Conservation (phyloP, 2,797 vertebrate species). For the Astyanax mexicanus region DNA sequence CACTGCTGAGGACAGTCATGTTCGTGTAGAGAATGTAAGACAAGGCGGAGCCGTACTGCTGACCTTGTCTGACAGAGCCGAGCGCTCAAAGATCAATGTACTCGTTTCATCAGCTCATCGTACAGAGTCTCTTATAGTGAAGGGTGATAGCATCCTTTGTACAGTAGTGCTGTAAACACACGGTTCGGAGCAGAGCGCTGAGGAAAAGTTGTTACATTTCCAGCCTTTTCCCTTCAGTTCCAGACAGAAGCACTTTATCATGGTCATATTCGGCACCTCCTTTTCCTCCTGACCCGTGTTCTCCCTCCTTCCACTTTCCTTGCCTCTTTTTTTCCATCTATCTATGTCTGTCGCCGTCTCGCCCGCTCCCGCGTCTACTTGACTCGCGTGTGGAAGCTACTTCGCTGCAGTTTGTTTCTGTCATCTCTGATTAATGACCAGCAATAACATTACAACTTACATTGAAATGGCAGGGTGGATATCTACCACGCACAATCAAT, state of each 20-base stretch:
- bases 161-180: slow-evolving; percentile 22
- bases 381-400: slow-evolving; percentile 73
- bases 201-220: slow-evolving; percentile 54
- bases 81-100: slow-evolving; percentile 21
- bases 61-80: slow-evolving; percentile 2
- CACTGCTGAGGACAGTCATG: background rate
- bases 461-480: slow-evolving; percentile 80
- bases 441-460: slow-evolving; percentile 80
- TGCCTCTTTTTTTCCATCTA: slow-evolving; percentile 35
- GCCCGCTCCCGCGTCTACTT: slow-evolving; percentile 49
- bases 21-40: background rate
- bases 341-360: slow-evolving; percentile 49
- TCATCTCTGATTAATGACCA: slow-evolving; percentile 79
- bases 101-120: slow-evolving; percentile 29
- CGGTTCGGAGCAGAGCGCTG: slow-evolving; percentile 34
- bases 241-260: slow-evolving; percentile 56
- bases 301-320: slow-evolving; percentile 29
- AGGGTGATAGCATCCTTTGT: slow-evolving; percentile 22
- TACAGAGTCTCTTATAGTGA: slow-evolving; percentile 22
- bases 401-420: slow-evolving; percentile 77
- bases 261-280: slow-evolving; percentile 41
- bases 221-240: slow-evolving; percentile 48
- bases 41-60: slow-evolving; percentile 1
- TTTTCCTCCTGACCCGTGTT: slow-evolving; percentile 41
- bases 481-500: slow-evolving; percentile 77